Evolutionary conservation across 1,140 invertebrate species (phyloP), one percentile per base, ranked within the genome.

Genomic region (Dinoponera quadriceps): DNA sequence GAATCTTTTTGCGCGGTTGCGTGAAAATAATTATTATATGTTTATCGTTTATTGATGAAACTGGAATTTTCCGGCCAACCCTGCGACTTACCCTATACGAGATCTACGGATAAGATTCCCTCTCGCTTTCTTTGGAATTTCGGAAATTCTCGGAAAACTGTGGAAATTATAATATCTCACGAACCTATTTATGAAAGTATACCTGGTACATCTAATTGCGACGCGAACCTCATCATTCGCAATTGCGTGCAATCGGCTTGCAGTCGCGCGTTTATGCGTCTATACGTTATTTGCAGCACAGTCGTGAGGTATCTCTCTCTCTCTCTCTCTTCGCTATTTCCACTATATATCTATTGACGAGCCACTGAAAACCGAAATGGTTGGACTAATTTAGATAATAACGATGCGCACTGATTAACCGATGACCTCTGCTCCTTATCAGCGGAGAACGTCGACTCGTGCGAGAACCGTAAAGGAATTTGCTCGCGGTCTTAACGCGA

Each of bases 151-250:
- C 29, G 11, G 74, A 44, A 27, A 65, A 62, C 65, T 51, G 18
- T 33, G 44, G 14, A 3, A 48, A 27, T 38, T 22, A n/a, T n/a
- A 74, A 18, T 65, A 9, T 29, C 48, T 51, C 33, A 25, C 11
- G 59, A 69, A 69, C 22, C 33, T 4, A 71, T 27, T 78, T 78
- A 11, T 25, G 44, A 55, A 38, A 9, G 29, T 25, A 69, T 57
- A 51, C 66, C 18, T 44, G 1, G 14, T 20, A 27, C n/a, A n/a
- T 44, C 22, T 71, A 80, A 59, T 44, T 78, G 44, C 33, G 29
- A 48, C 38, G 51, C 2, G 65, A 80, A 71, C 69, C n/a, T 71
- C 75, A 80, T 69, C 57, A 20, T 9, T 51, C 25, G 48, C 51
- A 71, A 78, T 78, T 48, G 22, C 33, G 18, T 33, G 51, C 51